phyloP scores from a whole-genome alignment of 2,888 invertebrate species.

The Callyntrura sp. region DNA sequence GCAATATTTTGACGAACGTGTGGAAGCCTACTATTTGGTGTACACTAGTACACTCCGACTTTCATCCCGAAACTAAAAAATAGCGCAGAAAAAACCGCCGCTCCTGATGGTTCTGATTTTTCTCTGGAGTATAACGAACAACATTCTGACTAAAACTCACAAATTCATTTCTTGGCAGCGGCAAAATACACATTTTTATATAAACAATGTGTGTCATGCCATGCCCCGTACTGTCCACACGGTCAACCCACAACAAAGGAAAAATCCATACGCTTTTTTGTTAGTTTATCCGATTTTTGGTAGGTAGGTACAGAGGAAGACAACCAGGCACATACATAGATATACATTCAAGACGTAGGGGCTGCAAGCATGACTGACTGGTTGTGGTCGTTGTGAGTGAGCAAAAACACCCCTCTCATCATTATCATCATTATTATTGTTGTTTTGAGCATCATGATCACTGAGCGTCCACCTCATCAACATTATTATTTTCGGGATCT shows the following conservation, averaged over 20 bases:
- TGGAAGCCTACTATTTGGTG: no score
- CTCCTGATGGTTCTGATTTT: slow-evolving; percentile 8
- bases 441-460: neutral
- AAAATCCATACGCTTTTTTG: slow-evolving; percentile 49
- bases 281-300: slow-evolving; percentile 59
- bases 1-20: slow-evolving; percentile 60
- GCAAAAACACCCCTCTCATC: slow-evolving; percentile 57
- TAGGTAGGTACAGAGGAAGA: neutral
- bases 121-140: neutral
- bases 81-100: neutral
- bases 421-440: slow-evolving; percentile 39
- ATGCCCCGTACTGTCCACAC: neutral
- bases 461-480: slow-evolving; percentile 24
- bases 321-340: neutral
- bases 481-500: neutral
- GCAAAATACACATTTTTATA: neutral
- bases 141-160: neutral
- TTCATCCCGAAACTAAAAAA: slow-evolving; percentile 6
- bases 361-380: neutral
- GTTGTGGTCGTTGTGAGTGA: neutral
- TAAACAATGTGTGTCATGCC: neutral
- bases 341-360: no score
- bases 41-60: no score
- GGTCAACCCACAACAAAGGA: slow-evolving; percentile 10
- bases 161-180: slow-evolving; percentile 43